Evolutionary conservation across 2,113 vertebrate species (phyloP).

Genomic region (Ptychochromis oligacanthus): DNA sequence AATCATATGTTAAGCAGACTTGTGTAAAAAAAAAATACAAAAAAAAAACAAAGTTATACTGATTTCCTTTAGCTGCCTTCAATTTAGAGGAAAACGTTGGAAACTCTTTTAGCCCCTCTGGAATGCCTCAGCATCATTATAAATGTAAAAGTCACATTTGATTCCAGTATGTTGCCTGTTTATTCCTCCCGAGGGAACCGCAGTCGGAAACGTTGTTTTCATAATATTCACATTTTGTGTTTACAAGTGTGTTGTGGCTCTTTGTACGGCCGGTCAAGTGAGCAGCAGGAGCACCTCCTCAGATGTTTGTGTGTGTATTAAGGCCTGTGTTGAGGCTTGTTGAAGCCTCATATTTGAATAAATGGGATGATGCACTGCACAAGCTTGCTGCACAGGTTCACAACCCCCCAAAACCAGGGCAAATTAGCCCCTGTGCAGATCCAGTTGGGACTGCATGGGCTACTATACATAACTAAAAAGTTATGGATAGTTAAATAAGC

Average conservation of each 20-base stretch:
- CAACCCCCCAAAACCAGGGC: slow-evolving; percentile 8
- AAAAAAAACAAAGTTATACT: slow-evolving; percentile 21
- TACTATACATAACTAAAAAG: slow-evolving; percentile 39
- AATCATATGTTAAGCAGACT: slow-evolving; percentile 14
- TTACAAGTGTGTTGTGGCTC: slow-evolving; percentile 64
- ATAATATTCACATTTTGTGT: slow-evolving; percentile 61
- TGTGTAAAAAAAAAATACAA: slow-evolving; percentile 33
- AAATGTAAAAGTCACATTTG: slow-evolving; percentile 55
- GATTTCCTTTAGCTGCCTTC: slow-evolving; percentile 32
- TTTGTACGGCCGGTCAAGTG: slow-evolving; percentile 32
- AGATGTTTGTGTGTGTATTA: neutral
- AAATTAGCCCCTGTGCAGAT: slow-evolving; percentile 1
- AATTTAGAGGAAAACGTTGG: slow-evolving; percentile 46
- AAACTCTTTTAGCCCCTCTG: slow-evolving; percentile 48
- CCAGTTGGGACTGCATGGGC: slow-evolving; percentile 10
- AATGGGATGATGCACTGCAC: neutral
- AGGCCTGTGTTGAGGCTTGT: neutral
- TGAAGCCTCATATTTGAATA: slow-evolving; percentile 12
- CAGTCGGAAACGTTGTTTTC: slow-evolving; percentile 65
- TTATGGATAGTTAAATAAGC: slow-evolving; percentile 42
- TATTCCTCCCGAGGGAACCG: slow-evolving; percentile 44
- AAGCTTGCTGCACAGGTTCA: slow-evolving; percentile 25
- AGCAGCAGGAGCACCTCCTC: slow-evolving; percentile 39
- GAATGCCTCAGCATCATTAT: slow-evolving; percentile 43
- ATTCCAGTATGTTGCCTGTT: slow-evolving; percentile 45